Evolutionary conservation across 2,113 vertebrate species (phyloP), one percentile per base, ranked within the genome.

Genomic region (Uria lomvia): DNA sequence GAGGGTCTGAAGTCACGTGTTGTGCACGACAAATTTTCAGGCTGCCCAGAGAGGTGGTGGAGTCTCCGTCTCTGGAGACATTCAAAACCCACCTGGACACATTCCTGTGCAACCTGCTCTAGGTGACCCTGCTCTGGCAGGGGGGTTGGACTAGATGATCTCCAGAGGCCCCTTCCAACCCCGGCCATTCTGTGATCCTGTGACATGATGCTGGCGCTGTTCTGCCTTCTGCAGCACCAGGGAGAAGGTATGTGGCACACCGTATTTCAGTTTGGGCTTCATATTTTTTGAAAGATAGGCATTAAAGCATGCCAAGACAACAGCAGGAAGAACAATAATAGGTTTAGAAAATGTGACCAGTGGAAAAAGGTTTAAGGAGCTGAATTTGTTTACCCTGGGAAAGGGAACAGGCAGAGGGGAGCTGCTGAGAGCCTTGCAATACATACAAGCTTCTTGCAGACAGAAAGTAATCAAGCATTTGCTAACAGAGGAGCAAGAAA

Each of bases 401-500:
- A 74, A 70, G 22, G 27, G 45, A 92, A 76, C 0, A 59, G 36
- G 55, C 58, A 58, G 50, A 49, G 7, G 5, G 12, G 12, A 86
- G 38, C 42, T 73, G 42, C 3, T n/a, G 88, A 88, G 55, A 86
- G 32, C 58, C 58, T 43, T 86, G 40, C 34, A 86, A 30, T 40
- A 60, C 43, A 21, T 63, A 72, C 6, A 52, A 49, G 59, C 38
- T 73, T 79, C 86, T 62, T 53, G 53, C 62, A 72, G 73, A 67
- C 26, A 87, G 59, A 84, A 85, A 82, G 40, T 19, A 85, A 94
- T 56, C 40, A 79, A 65, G 49, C 27, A 82, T 85, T 95, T 68
- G 49, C 58, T 40, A 76, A 80, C 22, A 49, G 40, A 30, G 42
- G 50, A 88, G 60, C 49, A 90, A 75, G 59, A 94, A 58, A 13